These are phyloP conservation scores for Archips crataeganus DNA, from an alignment of 2,888 invertebrate species.

Conservation along the genomic window DNA sequence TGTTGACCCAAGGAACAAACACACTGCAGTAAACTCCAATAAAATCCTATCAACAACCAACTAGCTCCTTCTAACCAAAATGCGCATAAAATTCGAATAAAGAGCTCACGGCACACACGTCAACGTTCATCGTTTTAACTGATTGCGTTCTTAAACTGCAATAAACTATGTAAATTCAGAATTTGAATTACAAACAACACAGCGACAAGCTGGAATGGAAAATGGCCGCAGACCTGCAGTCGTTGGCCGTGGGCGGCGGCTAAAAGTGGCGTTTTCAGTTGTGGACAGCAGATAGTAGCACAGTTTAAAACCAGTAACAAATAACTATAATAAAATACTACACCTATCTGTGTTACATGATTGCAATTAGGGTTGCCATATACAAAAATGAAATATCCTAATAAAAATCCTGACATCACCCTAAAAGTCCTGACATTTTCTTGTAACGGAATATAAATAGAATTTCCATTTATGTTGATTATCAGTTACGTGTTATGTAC, in stretches of 20 bases:
- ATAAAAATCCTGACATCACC: too few relatives aligned
- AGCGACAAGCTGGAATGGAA: conserved; percentile 51
- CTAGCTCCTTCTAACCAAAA: conserved; percentile 4
- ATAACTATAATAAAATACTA: background rate
- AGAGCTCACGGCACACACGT: conserved; percentile 40
- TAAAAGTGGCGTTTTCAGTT: conserved; percentile 60
- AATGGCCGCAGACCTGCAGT: conserved; percentile 52
- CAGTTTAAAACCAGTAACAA: background rate
- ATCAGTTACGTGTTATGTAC: too few relatives aligned
- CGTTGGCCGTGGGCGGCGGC: conserved; percentile 53
- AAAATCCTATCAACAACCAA: conserved; percentile 1
- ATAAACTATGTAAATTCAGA: conserved; percentile 77
- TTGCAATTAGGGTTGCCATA: too few relatives aligned
- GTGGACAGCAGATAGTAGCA: background rate
- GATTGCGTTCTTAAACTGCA: conserved; percentile 77
- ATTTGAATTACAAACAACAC: conserved; percentile 76
- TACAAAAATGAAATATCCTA: too few relatives aligned
- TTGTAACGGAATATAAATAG: too few relatives aligned
- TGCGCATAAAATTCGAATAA: conserved; percentile 53
- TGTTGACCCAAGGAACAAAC: background rate
- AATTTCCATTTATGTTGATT: too few relatives aligned
- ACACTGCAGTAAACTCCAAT: background rate
- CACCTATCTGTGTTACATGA: too few relatives aligned
- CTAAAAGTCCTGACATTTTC: too few relatives aligned
- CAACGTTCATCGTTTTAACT: conserved; percentile 63